Conservation (phyloP, 2,888 invertebrate species). For the Disparrhopalites patrizii region DNA sequence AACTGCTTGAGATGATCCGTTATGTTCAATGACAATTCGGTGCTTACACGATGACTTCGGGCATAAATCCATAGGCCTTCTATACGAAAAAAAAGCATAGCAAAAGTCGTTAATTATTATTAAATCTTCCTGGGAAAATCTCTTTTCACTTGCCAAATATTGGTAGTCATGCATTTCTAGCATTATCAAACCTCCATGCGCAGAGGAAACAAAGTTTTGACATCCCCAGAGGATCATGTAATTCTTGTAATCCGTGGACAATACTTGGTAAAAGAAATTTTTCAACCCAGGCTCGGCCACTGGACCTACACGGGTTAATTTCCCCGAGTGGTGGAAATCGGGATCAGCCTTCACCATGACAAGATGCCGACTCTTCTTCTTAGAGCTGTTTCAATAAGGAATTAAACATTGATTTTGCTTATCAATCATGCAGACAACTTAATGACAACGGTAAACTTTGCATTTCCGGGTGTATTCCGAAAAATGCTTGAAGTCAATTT, state of each 20-base stretch:
- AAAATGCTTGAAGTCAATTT: no score
- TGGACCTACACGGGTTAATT: neutral
- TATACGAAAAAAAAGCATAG: no score
- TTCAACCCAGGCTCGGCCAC: neutral
- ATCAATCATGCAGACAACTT: no score
- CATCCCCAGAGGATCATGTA: conserved; percentile 9
- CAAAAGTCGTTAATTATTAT: no score
- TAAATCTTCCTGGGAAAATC: no score
- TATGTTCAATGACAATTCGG: no score
- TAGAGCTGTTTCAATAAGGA: neutral
- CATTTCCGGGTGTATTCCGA: no score
- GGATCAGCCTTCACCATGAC: neutral
- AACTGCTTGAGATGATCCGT: neutral
- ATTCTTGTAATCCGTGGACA: neutral
- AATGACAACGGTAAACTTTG: no score
- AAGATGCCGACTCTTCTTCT: neutral
- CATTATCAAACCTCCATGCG: conserved; percentile 8
- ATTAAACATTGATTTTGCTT: no score
- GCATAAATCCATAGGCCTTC: conserved; percentile 2
- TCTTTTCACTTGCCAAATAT: no score
- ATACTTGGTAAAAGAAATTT: neutral
- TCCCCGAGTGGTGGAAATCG: neutral
- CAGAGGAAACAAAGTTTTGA: neutral
- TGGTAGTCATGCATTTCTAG: no score
- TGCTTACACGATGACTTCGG: neutral